Evolutionary conservation across 1,140 invertebrate species (phyloP).

Genomic region (Drosophila busckii): DNA sequence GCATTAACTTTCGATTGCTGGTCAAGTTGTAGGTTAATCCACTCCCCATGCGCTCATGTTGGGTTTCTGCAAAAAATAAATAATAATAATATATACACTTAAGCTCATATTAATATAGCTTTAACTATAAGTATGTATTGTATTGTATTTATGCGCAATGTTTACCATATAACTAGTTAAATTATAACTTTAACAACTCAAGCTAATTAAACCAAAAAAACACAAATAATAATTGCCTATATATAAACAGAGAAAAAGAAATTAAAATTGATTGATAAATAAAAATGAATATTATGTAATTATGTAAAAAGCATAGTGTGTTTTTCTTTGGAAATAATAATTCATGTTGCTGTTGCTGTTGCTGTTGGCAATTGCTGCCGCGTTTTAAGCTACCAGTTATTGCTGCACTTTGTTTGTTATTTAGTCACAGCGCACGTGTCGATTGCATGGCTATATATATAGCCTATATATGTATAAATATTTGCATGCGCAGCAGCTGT

Average conservation of each 20-base stretch:
- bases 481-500: slow-evolving; percentile 24
- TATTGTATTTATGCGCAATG: slow-evolving; percentile 22
- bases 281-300: slow-evolving; percentile 10
- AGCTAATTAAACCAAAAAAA: slow-evolving; percentile 35
- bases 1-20: slow-evolving; percentile 58
- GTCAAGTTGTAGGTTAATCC: slow-evolving; percentile 55
- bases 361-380: slow-evolving; percentile 39
- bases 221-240: slow-evolving; percentile 13
- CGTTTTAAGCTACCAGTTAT: slow-evolving; percentile 74
- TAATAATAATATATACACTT: too few species aligned
- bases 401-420: slow-evolving; percentile 72
- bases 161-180: slow-evolving; percentile 74
- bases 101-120: slow-evolving; percentile 15
- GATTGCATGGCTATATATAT: slow-evolving; percentile 13
- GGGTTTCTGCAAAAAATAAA: background rate
- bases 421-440: slow-evolving; percentile 44
- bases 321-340: slow-evolving; percentile 32
- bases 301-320: slow-evolving; percentile 7
- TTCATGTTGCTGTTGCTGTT: slow-evolving; percentile 29
- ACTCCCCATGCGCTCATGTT: slow-evolving; percentile 10
- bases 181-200: slow-evolving; percentile 54
- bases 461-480: background rate
- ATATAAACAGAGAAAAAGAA: slow-evolving; percentile 5
- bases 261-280: slow-evolving; percentile 24
- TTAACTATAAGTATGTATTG: background rate